Conservation (phyloP, 1,140 invertebrate genomes). For the Saccostrea glomerata region DNA sequence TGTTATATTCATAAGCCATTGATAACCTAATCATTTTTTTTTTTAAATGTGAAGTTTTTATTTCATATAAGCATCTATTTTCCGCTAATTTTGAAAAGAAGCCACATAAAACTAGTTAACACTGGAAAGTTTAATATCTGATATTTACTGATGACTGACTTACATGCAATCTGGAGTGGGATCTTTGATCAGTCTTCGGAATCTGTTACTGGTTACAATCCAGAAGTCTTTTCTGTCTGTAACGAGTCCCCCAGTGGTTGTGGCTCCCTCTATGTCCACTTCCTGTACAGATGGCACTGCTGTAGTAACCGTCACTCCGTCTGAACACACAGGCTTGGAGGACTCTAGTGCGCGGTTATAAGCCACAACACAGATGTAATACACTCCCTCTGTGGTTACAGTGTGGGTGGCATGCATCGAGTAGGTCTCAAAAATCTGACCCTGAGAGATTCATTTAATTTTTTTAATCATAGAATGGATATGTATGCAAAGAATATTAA, state of each 20-base stretch:
- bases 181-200: slow-evolving; percentile 41
- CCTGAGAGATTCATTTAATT: neutral
- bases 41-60: no score
- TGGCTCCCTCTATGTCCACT: slow-evolving; percentile 50
- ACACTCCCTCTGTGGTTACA: slow-evolving; percentile 53
- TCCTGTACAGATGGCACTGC: slow-evolving; percentile 47
- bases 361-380: slow-evolving; percentile 65
- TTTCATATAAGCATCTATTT: no score
- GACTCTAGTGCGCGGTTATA: slow-evolving; percentile 64
- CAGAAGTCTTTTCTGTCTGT: slow-evolving; percentile 42
- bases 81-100: no score
- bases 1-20: no score
- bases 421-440: slow-evolving; percentile 58
- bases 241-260: slow-evolving; percentile 54
- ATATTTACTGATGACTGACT: slow-evolving; percentile 15
- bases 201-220: slow-evolving; percentile 50
- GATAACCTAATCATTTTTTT: no score
- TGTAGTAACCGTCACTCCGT: slow-evolving; percentile 62
- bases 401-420: slow-evolving; percentile 41
- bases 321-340: slow-evolving; percentile 66
- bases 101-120: no score
- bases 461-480: neutral
- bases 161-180: slow-evolving; percentile 58
- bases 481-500: no score
- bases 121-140: neutral